phyloP scores from a whole-genome alignment of 1,140 invertebrate genomes.

The Anadara kagoshimensis region DNA sequence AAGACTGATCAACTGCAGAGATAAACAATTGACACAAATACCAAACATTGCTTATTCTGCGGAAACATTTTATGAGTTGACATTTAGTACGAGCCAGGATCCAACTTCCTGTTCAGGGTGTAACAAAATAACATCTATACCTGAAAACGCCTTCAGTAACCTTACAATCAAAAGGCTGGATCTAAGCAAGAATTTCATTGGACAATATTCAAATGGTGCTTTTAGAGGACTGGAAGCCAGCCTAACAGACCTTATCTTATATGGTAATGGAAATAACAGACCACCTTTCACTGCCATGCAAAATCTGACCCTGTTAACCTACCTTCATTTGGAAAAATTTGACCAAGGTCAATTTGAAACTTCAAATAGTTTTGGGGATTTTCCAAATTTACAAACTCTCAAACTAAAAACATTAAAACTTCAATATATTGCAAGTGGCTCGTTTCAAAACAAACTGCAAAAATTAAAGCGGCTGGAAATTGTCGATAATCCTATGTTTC shows the following conservation, averaged over 20 bases:
- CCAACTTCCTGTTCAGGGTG: background rate
- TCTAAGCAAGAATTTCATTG: slow-evolving; percentile 42
- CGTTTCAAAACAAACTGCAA: slow-evolving; percentile 30
- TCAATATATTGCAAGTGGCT: slow-evolving; percentile 10
- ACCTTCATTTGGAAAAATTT: slow-evolving; percentile 51
- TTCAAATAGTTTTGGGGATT: slow-evolving; percentile 23
- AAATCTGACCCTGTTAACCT: slow-evolving; percentile 38
- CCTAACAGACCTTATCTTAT: slow-evolving; percentile 46
- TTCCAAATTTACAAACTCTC: slow-evolving; percentile 44
- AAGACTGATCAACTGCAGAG: slow-evolving; percentile 41
- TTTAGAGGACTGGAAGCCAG: slow-evolving; percentile 50
- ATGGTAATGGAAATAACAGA: slow-evolving; percentile 26
- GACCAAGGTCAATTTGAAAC: slow-evolving; percentile 7
- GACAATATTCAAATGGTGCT: slow-evolving; percentile 21
- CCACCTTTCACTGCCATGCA: slow-evolving; percentile 32
- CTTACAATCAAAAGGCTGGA: slow-evolving; percentile 53
- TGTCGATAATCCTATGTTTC: slow-evolving; percentile 24
- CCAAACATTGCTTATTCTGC: slow-evolving; percentile 11
- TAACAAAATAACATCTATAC: slow-evolving; percentile 51
- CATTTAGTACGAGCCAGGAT: slow-evolving; percentile 4
- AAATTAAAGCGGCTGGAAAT: slow-evolving; percentile 43
- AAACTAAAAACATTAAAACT: slow-evolving; percentile 36
- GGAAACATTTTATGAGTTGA: slow-evolving; percentile 39
- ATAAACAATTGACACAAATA: slow-evolving; percentile 14
- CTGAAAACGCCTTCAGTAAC: slow-evolving; percentile 52